Percentiles rank a stretch among this genome's conserved stretches.
Conservation (phyloP, 2,888 invertebrate genomes). For the Bimastos eiseni region DNA sequence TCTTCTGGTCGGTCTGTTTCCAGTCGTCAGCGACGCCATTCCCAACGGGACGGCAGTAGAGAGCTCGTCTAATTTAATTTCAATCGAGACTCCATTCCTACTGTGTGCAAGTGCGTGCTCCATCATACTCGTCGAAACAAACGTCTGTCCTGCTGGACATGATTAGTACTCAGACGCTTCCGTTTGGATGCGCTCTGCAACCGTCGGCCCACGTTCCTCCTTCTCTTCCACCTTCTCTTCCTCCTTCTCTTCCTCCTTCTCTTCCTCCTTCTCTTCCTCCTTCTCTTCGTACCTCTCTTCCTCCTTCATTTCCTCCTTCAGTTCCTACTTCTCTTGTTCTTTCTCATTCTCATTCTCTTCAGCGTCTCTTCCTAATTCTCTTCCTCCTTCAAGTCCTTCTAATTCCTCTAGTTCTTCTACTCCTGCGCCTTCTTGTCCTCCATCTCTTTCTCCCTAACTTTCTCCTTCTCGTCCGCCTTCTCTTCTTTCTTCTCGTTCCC, state of each 20-base stretch:
- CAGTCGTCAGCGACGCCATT: not conserved
- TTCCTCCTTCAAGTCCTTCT: not conserved
- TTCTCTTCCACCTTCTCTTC: not conserved
- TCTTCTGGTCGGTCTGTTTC: not conserved
- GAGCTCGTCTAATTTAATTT: not conserved
- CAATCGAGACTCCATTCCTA: not conserved
- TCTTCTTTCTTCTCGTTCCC: not conserved
- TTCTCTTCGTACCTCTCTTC: not conserved
- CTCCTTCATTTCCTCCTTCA: not conserved
- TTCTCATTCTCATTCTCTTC: not conserved
- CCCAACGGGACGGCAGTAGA: not conserved
- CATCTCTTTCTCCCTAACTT: not conserved
- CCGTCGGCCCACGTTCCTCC: not conserved
- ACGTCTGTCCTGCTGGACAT: not conserved
- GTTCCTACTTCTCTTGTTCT: not conserved
- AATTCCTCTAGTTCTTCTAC: not conserved
- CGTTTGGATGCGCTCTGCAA: not conserved
- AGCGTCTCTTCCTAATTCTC: not conserved
- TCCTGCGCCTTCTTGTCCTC: not conserved
- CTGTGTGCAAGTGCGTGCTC: constrained; percentile 4
- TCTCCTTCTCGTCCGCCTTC: not conserved
- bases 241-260: not conserved
- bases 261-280: not conserved
- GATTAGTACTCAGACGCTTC: not conserved
- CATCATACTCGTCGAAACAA: not conserved